A percentile compares a stretch with the other conserved stretches of the same genome.
These are phyloP conservation scores for Pararge aegeria DNA, from an alignment of 1,140 invertebrate species.

Conservation along the genomic window DNA sequence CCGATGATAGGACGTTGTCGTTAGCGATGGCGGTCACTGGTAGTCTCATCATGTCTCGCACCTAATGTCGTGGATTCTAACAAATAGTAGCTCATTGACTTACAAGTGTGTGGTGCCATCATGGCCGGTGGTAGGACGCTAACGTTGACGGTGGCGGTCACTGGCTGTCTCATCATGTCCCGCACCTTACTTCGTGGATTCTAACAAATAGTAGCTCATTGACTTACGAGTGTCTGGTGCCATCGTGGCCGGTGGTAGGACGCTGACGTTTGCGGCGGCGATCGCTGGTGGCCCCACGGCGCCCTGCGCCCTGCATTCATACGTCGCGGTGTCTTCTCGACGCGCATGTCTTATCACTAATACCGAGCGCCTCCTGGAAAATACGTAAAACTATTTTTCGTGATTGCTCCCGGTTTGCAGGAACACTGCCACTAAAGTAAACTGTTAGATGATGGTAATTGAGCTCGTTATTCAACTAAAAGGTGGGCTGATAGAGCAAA, in stretches of 20 bases:
- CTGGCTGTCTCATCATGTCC: constrained; percentile 77
- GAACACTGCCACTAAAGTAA: no score
- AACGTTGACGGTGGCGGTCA: constrained; percentile 81
- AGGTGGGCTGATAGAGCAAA: no score
- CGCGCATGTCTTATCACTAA: constrained; percentile 86
- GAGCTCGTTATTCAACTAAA: no score
- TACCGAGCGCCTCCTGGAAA: constrained; percentile 86
- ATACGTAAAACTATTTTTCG: not conserved
- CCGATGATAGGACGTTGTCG: constrained; percentile 81
- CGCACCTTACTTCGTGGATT: constrained; percentile 79
- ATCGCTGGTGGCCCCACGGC: constrained; percentile 80
- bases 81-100: constrained; percentile 8
- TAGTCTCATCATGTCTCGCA: constrained; percentile 83
- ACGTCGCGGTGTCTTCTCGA: constrained; percentile 85
- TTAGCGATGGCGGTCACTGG: constrained; percentile 81
- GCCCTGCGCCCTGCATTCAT: constrained; percentile 86
- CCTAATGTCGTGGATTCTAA: constrained; percentile 36
- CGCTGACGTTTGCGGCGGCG: constrained; percentile 81
- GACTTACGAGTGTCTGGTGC: constrained; percentile 62
- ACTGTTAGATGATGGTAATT: no score
- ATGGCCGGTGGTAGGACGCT: constrained; percentile 81
- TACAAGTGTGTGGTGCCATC: constrained; percentile 64
- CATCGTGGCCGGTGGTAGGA: constrained; percentile 78
- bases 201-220: not conserved
- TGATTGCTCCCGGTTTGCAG: no score